Evolutionary conservation across 2,888 invertebrate genomes (phyloP), one percentile per base, ranked within the genome.

Genomic region (Drosophila picticornis): DNA sequence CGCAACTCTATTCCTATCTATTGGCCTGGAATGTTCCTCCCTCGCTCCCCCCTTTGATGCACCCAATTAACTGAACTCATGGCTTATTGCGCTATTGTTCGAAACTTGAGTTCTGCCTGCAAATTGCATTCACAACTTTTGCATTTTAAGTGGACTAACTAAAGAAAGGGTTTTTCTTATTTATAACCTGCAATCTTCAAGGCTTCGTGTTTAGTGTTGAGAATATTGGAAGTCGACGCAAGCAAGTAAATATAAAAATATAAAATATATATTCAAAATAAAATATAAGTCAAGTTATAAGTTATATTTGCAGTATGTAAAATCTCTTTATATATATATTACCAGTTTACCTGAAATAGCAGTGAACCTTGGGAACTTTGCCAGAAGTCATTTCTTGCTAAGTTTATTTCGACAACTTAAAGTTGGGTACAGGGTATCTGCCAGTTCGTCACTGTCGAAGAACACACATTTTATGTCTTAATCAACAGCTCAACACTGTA

Each of bases 81-180:
- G 68, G 72, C 56, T 71, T 84, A 77, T 84, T 70, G 72, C 55
- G 34, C 57, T 64, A 71, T 81, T 84, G 82, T 84, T 68, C 27
- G 55, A 72, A 74, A 72, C 56, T 80, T 67, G 68, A 80, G 72
- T 65, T 55, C 52, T 50, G 62, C 53, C 50, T 63, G 68, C 59
- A 72, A 66, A 72, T 64, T 40, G 57, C 62, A 55, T 59, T 67
- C 66, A 70, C 59, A 65, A 65, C 32, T 25, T 48, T 40, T 50
- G 57, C 67, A 62, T 70, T 69, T 69, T 36, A 68, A 77, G 56
- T 60, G 61, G 51, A 31, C 27, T 25, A 64, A 55, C 52, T 51
- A 51, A 34, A 51, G 31, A 62, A n/a, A 5, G 16, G 2, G 0
- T n/a, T 7, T 11, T 16, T 27, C 2, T 27, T 2, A 27, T 46